Conservation (phyloP, 2,113 vertebrate species). For the Galeopterus variegatus region DNA sequence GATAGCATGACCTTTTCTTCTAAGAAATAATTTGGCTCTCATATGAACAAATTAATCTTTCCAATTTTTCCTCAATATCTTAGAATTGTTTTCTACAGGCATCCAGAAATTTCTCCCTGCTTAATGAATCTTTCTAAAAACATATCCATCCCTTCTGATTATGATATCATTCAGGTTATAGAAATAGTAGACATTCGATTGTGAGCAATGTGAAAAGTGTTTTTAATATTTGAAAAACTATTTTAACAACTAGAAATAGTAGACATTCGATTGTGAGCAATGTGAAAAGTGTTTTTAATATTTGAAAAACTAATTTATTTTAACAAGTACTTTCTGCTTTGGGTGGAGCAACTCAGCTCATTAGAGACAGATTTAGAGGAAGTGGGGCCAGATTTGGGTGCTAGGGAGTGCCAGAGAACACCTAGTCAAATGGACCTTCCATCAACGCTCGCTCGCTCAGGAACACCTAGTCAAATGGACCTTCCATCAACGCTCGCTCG, state of each 20-base stretch:
- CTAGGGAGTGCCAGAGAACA: neutral
- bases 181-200: neutral
- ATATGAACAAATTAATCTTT: neutral
- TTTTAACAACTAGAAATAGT: neutral
- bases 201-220: neutral
- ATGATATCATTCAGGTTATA: no score
- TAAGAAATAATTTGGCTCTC: conserved; percentile 47
- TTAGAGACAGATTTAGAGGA: neutral
- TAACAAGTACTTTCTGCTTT: neutral
- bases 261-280: neutral
- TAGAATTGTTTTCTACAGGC: neutral
- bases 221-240: neutral
- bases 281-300: neutral
- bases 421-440: neutral
- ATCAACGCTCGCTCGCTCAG: no score
- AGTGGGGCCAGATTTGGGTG: neutral
- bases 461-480: neutral
- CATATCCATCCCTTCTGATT: neutral
- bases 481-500: no score
- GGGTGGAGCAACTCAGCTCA: neutral
- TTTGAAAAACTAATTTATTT: neutral
- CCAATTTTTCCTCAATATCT: neutral
- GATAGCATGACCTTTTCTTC: neutral
- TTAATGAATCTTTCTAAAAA: neutral
- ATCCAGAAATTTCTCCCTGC: neutral